phyloP scores from a whole-genome alignment of 2,888 invertebrate genomes.

The Stenodema calcarata region DNA sequence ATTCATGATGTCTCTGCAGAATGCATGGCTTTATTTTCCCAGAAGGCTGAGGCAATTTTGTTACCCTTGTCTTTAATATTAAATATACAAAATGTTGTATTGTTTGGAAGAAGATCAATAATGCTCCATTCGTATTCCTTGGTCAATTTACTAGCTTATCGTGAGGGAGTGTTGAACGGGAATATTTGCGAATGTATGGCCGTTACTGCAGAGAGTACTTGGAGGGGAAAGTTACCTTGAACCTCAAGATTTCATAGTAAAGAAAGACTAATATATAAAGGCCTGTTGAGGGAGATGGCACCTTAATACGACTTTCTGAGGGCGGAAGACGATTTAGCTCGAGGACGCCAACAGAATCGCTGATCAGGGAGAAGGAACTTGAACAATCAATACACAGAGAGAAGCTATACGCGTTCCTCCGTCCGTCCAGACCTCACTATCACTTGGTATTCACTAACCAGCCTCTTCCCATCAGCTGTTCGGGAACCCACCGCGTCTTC shows the following conservation, averaged over 20 bases:
- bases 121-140: too few species aligned
- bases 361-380: slow-evolving; percentile 34
- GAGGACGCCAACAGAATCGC: slow-evolving; percentile 32
- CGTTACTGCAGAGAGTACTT: too few species aligned
- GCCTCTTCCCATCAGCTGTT: slow-evolving; percentile 34
- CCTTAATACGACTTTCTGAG: slow-evolving; percentile 36
- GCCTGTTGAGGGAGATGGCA: slow-evolving; percentile 35
- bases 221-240: too few species aligned
- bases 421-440: neutral
- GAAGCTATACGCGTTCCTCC: neutral
- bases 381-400: slow-evolving; percentile 39
- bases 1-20: too few species aligned
- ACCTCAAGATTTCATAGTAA: neutral
- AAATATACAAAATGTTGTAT: too few species aligned
- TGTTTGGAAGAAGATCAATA: too few species aligned
- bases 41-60: too few species aligned
- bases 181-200: too few species aligned
- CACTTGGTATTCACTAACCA: slow-evolving; percentile 37
- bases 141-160: too few species aligned
- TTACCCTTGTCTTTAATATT: too few species aligned
- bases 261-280: slow-evolving; percentile 5
- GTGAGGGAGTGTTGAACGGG: too few species aligned
- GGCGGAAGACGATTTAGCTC: slow-evolving; percentile 44
- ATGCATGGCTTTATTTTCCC: too few species aligned
- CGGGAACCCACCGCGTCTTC: neutral